phyloP scores from a whole-genome alignment of 2,797 vertebrate species.

The Neopelma chrysocephalum region DNA sequence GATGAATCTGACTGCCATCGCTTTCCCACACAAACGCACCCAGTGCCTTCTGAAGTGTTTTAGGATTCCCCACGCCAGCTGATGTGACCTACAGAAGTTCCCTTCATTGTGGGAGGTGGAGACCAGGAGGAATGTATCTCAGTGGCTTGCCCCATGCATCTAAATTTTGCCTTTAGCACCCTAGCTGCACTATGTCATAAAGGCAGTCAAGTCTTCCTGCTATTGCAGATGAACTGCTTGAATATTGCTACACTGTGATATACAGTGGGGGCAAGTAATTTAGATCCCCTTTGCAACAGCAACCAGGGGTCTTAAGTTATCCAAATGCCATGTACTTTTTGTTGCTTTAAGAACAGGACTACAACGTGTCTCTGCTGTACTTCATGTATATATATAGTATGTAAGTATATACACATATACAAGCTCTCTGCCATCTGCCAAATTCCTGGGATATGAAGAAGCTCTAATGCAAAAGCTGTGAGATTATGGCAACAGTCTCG shows the following conservation, averaged over 20 bases:
- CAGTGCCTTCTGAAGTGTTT: not conserved
- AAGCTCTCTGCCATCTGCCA: not conserved
- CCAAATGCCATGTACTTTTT: not conserved
- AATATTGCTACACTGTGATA: not conserved
- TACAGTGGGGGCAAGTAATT: not conserved
- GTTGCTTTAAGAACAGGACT: not conserved
- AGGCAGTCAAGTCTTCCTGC: not conserved
- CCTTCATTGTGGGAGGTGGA: not conserved
- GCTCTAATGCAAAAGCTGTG: not conserved
- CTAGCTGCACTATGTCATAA: not conserved
- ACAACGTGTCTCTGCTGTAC: accelerated
- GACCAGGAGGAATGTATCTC: not conserved
- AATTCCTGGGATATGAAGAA: not conserved
- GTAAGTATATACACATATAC: no score
- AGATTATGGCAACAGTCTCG: not conserved
- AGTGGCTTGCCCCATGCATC: not conserved
- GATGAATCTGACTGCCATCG: not conserved
- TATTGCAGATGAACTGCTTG: not conserved
- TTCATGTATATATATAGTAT: not conserved
- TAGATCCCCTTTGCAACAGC: not conserved
- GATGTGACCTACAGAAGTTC: not conserved
- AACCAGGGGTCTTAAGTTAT: not conserved
- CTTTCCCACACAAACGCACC: not conserved
- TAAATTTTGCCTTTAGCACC: not conserved
- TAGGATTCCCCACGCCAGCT: not conserved